Evolutionary conservation across 2,888 invertebrate species (phyloP), one percentile per base, ranked within the genome.

Genomic region (Pyrrhia umbra): DNA sequence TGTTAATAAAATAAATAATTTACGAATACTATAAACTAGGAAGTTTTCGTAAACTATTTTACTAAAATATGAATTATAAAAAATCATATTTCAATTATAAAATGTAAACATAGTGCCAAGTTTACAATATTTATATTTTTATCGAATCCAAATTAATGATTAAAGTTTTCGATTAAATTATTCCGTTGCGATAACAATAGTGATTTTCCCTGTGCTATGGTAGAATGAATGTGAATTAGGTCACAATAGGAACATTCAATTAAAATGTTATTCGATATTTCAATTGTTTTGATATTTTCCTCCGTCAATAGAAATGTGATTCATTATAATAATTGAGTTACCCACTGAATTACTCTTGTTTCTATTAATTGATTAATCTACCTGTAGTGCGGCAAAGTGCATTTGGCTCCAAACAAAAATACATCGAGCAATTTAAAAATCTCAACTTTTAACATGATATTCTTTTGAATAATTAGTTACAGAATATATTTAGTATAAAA

Each of bases 181-280:
- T 23, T 13, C n/a, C 5, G 2, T n/a, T 15, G 1, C 27, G 65
- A 56, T 65, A 46, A 50, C 8, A 46, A 23, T 54, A 67, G 57
- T 27, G 49, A 51, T 25, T 47, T 1, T n/a, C 15, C 20, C 20
- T 6, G 39, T 59, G 15, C 10, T 10, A 10, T 39, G 27, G 15
- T 40, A 20, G 27, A 49, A 27, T 23, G 13, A 62, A 37, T 10
- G 52, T 23, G 56, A 75, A 57, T 40, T 72, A 75, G 71, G 71
- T 72, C 71, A 72, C n/a, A 15, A 23, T 21, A 8, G 6, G 15
- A 42, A 18, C 21, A 45, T 37, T 57, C 9, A 13, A 54, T 61
- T 69, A 42, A 23, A 39, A 23, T 40, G 40, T 16, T 50, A 50
- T 50, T 10, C 52, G 6, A 21, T 23, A 52, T 25, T 3, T 13